A percentile compares a stretch with the other conserved stretches of the same genome.
These are phyloP conservation scores for Patella depressa DNA, from an alignment of 2,888 invertebrate species.

Conservation along the genomic window DNA sequence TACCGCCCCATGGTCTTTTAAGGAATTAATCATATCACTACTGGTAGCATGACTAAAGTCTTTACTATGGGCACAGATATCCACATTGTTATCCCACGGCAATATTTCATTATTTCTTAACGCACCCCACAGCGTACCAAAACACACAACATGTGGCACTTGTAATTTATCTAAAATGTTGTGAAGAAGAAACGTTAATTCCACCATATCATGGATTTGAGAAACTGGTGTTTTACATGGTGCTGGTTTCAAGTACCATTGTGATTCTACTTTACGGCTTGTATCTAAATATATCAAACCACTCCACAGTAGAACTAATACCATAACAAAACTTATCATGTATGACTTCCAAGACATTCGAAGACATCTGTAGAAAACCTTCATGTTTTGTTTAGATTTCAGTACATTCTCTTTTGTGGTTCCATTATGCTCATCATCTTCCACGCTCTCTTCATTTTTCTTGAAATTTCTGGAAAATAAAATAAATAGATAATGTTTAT, in stretches of 20 bases:
- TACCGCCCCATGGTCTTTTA: slow-evolving; percentile 72
- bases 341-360: too few species aligned
- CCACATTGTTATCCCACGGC: slow-evolving; percentile 75
- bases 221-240: slow-evolving; percentile 31
- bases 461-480: too few species aligned
- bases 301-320: background rate
- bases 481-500: too few species aligned
- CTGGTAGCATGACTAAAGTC: background rate
- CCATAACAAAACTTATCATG: background rate
- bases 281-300: slow-evolving; percentile 1
- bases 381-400: too few species aligned
- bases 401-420: too few species aligned
- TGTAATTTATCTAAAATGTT: slow-evolving; percentile 71
- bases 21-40: slow-evolving; percentile 69
- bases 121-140: slow-evolving; percentile 76
- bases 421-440: too few species aligned
- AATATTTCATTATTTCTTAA: slow-evolving; percentile 74
- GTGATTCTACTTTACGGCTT: background rate
- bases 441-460: too few species aligned
- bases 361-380: too few species aligned
- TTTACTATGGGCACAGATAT: slow-evolving; percentile 71
- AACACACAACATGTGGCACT: slow-evolving; percentile 75
- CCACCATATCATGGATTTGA: slow-evolving; percentile 58
- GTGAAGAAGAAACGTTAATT: slow-evolving; percentile 69
- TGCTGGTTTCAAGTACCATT: slow-evolving; percentile 35